phyloP scores from a whole-genome alignment of 1,140 invertebrate genomes.

The Rhopalosiphum padi region DNA sequence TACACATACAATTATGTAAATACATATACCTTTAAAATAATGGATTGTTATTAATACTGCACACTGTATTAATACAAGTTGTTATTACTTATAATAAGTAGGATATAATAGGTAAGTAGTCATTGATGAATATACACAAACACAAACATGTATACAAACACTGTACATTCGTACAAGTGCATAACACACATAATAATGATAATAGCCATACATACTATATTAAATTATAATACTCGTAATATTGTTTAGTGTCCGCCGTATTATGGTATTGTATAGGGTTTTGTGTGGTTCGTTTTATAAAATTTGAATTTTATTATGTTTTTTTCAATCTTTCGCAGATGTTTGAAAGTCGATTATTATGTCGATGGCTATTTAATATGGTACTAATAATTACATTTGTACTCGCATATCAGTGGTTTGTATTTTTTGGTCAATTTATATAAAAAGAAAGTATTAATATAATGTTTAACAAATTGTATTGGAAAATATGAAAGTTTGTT shows the following conservation, averaged over 20 bases:
- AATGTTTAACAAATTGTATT: not conserved
- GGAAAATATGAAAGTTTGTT: not conserved
- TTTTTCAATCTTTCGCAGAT: not conserved
- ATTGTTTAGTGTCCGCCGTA: not conserved
- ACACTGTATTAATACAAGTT: not conserved
- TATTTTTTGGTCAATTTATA: not conserved
- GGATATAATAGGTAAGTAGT: not conserved
- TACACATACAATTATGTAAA: not conserved
- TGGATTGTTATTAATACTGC: not conserved
- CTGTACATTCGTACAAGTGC: not conserved
- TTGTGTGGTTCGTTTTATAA: not conserved
- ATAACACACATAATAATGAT: not conserved
- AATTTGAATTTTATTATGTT: not conserved
- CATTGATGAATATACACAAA: not conserved
- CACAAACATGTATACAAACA: not conserved
- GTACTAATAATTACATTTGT: not conserved
- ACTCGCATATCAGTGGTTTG: not conserved
- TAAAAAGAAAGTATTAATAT: not conserved
- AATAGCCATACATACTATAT: not conserved
- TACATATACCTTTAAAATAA: not conserved
- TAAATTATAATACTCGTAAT: not conserved
- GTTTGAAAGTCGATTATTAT: not conserved
- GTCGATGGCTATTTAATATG: not conserved
- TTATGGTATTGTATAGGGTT: not conserved
- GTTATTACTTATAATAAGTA: not conserved